Evolutionary conservation across 2,113 vertebrate species (phyloP), one percentile per base, ranked within the genome.

Genomic region (Emydura subglobosa): DNA sequence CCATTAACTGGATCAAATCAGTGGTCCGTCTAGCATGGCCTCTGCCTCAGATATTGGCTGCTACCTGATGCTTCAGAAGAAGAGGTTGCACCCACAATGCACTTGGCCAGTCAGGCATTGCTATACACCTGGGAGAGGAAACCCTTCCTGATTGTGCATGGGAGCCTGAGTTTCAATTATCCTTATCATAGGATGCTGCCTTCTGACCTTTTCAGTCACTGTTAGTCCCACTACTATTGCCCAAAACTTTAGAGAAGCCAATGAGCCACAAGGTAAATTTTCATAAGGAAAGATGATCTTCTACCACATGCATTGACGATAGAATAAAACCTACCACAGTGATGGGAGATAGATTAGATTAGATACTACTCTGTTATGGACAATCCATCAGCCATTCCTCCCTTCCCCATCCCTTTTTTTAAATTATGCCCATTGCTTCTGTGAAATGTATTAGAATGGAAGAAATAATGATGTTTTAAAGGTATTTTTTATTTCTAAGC

Each of bases 401-500:
- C 86, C 79, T 79, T 51, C 82, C 79, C 76, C 85, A 74, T 94
- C 74, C 74, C 8, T 34, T 86, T 92, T 86, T 95, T 94, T 10
- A 89, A 94, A 91, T 88, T 94, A 80, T 0, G 2, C 50, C 80
- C 90, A 82, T 78, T 87, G 39, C 83, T 96, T 79, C 4, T 4
- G 53, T 44, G 55, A 94, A 97, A 95, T 91, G 94, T 94, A 97
- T 96, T 96, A 34, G 90, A 87, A 53, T 85, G 80, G 90, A 93
- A 94, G 88, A 95, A 34, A 87, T 86, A 27, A 86, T 57, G 94
- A 87, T 87, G 94, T 96, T 95, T 96, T 17, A 91, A 96, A 97
- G 95, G 85, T 91, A 95, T 94, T 97, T 97, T 97, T 96, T 96
- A 88, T 95, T 96, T 92, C 95, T 95, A 96, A 96, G 82, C 92